phyloP scores from a whole-genome alignment of 2,888 invertebrate genomes.

The Anarsia innoxiella region DNA sequence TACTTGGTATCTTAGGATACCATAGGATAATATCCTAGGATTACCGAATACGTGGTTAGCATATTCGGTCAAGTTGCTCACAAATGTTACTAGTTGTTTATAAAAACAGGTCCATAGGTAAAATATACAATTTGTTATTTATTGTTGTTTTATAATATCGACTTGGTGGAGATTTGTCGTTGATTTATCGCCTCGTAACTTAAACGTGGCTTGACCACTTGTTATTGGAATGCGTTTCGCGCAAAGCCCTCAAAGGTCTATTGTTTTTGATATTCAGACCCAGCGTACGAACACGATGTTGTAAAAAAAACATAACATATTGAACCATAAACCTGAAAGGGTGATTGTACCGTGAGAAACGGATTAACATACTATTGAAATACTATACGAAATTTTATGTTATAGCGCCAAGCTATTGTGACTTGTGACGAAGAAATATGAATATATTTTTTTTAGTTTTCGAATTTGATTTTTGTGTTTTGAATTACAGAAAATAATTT shows the following conservation, averaged over 20 bases:
- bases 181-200: conserved; percentile 27
- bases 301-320: conserved; percentile 2
- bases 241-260: conserved; percentile 33
- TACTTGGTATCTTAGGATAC: too few relatives aligned
- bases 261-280: conserved; percentile 31
- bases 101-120: not conserved
- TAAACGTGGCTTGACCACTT: conserved; percentile 36
- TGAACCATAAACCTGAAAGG: not conserved
- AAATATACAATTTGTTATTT: not conserved
- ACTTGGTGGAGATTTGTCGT: conserved; percentile 14
- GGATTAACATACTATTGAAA: conserved; percentile 3
- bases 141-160: not conserved
- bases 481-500: too few relatives aligned
- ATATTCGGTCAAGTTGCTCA: too few relatives aligned
- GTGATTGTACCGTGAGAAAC: not conserved
- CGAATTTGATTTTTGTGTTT: too few relatives aligned
- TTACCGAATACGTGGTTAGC: too few relatives aligned
- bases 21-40: too few relatives aligned
- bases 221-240: conserved; percentile 30
- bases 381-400: too few relatives aligned
- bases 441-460: too few relatives aligned
- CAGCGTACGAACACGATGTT: conserved; percentile 1
- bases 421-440: too few relatives aligned
- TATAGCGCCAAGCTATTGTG: too few relatives aligned
- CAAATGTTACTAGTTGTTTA: too few relatives aligned